A percentile compares a stretch with the other conserved stretches of the same genome.
Conservation (phyloP, 2,797 vertebrate genomes). For the Fratercula arctica region DNA sequence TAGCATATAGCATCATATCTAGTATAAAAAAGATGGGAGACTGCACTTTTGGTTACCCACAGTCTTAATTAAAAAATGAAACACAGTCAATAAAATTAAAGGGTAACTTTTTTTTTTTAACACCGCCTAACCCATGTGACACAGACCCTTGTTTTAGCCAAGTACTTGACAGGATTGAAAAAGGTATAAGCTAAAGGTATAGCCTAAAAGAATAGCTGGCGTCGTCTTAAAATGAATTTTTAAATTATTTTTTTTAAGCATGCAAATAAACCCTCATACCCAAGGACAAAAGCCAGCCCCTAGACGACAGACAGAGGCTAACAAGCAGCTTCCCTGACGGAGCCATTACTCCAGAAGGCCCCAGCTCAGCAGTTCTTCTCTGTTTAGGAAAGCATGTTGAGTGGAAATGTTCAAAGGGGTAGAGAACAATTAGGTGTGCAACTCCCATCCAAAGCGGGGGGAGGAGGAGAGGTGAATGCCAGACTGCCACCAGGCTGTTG, state of each 20-base stretch:
- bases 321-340: neutral
- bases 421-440: constrained; percentile 48
- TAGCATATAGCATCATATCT: neutral
- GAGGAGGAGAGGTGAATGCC: neutral
- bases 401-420: constrained; percentile 53
- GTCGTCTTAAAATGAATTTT: neutral
- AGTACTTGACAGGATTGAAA: neutral
- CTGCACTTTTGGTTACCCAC: neutral
- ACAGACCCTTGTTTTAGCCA: neutral
- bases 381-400: constrained; percentile 20
- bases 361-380: constrained; percentile 12
- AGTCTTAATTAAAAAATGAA: neutral
- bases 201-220: neutral
- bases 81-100: neutral
- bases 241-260: neutral
- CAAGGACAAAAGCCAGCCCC: neutral
- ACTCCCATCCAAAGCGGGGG: neutral
- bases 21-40: neutral
- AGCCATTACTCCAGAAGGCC: constrained; percentile 14
- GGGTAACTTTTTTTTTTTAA: neutral
- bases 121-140: neutral
- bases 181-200: neutral
- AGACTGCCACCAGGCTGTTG: constrained; percentile 44
- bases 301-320: neutral
- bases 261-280: neutral